Conservation (phyloP, 2,113 vertebrate species). For the Myodes glareolus region DNA sequence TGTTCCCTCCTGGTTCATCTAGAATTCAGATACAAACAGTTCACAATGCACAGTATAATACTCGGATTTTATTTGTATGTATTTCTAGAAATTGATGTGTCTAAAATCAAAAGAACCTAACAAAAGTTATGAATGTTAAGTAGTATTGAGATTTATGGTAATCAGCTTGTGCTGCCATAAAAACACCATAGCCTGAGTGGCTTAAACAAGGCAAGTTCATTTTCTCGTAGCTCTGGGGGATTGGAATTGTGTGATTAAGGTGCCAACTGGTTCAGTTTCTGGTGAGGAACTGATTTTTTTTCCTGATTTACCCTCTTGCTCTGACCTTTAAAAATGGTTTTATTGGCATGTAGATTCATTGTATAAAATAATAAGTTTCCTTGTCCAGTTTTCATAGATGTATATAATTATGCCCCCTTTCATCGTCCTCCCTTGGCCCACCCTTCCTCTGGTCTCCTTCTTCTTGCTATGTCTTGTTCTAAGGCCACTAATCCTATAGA, state of each 20-base stretch:
- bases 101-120: constrained; percentile 34
- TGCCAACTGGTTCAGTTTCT: neutral
- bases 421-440: neutral
- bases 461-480: neutral
- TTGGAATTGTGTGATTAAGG: neutral
- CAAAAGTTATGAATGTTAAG: constrained; percentile 37
- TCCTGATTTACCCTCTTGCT: neutral
- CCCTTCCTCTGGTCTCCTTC: neutral
- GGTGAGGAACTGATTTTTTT: neutral
- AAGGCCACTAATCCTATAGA: neutral
- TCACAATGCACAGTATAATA: neutral
- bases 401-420: neutral
- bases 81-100: constrained; percentile 47
- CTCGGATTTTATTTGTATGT: neutral
- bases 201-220: neutral
- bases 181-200: neutral
- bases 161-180: neutral
- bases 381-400: neutral
- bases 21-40: neutral
- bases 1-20: neutral
- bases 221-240: neutral
- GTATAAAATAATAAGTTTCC: neutral
- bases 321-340: neutral
- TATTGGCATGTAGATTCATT: neutral
- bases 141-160: neutral